Percentiles rank a stretch among this genome's conserved stretches.
These are phyloP conservation scores for Corella eumyota DNA, from an alignment of 23 tunicate species.

Conservation along the genomic window DNA sequence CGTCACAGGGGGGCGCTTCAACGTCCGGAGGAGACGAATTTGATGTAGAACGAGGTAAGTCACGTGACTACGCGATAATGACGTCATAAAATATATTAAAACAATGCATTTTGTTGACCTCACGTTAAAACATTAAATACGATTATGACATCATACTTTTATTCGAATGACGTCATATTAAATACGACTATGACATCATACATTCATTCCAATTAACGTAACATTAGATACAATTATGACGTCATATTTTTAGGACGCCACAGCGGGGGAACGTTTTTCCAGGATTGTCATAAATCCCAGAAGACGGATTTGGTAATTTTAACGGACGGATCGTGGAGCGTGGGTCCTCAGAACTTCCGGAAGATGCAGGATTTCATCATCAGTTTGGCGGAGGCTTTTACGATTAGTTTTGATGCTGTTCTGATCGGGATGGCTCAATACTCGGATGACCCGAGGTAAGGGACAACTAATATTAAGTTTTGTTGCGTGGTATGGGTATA, in stretches of 20 bases:
- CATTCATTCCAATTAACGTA: no score
- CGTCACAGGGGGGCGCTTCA: no score
- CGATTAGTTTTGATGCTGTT: conserved; percentile 52
- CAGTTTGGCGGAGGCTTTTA: conserved; percentile 76
- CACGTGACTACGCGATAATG: no score
- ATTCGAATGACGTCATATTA: no score
- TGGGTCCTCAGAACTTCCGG: conserved; percentile 67
- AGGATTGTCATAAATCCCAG: conserved; percentile 68
- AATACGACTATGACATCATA: no score
- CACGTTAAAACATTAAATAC: no score
- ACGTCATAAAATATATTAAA: no score
- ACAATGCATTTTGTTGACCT: no score
- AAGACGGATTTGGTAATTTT: conserved; percentile 83
- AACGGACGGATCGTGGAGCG: conserved; percentile 98
- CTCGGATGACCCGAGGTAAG: conserved; percentile 88
- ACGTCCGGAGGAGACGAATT: background rate
- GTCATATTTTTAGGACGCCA: conserved; percentile 1
- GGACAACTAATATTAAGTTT: no score
- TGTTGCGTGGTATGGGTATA: no score
- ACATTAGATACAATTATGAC: no score
- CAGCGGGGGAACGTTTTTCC: conserved; percentile 22
- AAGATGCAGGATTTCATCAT: conserved; percentile 70
- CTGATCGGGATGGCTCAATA: conserved; percentile 87
- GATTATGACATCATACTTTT: no score
- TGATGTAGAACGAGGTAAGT: background rate